These are phyloP conservation scores for Larimichthys polyactis DNA, from an alignment of 2,113 vertebrate species.

Conservation along the genomic window DNA sequence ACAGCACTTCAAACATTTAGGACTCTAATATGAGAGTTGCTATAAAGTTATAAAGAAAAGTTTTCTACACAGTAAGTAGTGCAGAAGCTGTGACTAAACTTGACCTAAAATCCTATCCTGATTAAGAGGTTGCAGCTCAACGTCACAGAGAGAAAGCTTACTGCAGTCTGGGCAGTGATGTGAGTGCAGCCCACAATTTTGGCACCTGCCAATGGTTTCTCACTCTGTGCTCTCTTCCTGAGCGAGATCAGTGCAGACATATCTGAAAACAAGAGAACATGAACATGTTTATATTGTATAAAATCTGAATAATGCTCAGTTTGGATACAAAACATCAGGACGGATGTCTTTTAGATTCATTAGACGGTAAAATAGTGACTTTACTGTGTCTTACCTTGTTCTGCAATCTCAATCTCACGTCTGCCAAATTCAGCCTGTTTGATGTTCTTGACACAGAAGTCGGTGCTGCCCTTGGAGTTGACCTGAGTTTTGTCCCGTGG, in stretches of 20 bases:
- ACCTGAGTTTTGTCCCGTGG: conserved; percentile 94
- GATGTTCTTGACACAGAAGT: conserved; percentile 98
- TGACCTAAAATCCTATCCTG: background rate
- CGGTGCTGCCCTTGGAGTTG: conserved; percentile 93
- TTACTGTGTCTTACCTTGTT: conserved; percentile 86
- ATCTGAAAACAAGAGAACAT: conserved; percentile 83
- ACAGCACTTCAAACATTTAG: background rate
- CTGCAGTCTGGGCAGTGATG: conserved; percentile 98
- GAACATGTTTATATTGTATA: background rate
- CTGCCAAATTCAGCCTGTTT: conserved; percentile 96
- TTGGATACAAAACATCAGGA: background rate
- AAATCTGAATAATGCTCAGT: background rate
- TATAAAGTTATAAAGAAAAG: background rate
- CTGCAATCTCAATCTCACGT: conserved; percentile 96
- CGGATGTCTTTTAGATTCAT: background rate
- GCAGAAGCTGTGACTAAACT: conserved; percentile 5
- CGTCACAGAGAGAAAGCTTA: conserved; percentile 76
- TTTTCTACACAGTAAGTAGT: background rate
- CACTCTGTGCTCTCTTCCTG: conserved; percentile 97
- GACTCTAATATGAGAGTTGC: background rate
- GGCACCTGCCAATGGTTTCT: conserved; percentile 97
- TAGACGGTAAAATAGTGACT: background rate
- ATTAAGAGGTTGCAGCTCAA: conserved; percentile 19
- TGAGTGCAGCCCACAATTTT: conserved; percentile 98
- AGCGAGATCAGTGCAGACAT: conserved; percentile 98